Evolutionary conservation across 2,113 vertebrate species (phyloP).

Genomic region (Crotalus helleri): DNA sequence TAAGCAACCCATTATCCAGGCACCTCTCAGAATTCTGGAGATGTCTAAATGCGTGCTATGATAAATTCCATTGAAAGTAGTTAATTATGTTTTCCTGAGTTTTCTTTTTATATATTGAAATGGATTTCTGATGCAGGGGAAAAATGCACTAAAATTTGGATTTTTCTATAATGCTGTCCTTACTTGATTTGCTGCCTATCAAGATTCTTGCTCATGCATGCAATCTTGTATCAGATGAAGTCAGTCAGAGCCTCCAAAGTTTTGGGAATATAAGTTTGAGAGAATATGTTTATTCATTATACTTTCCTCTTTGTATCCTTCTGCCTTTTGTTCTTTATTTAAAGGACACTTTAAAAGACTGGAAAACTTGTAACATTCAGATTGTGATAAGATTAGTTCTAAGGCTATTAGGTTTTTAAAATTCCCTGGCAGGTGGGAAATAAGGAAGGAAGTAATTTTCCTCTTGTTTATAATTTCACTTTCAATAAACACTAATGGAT

Average conservation of each 20-base stretch:
- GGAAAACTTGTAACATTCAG: slow-evolving; percentile 29
- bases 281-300: slow-evolving; percentile 12
- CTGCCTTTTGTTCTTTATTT: slow-evolving; percentile 27
- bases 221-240: slow-evolving; percentile 35
- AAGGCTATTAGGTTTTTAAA: slow-evolving; percentile 1
- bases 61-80: slow-evolving; percentile 43
- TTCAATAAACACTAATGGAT: not conserved
- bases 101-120: slow-evolving; percentile 42
- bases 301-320: not conserved
- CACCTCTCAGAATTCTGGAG: not conserved
- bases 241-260: slow-evolving; percentile 13
- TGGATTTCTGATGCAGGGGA: slow-evolving; percentile 33
- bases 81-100: slow-evolving; percentile 28
- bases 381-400: slow-evolving; percentile 46
- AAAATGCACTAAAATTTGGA: slow-evolving; percentile 28
- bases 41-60: not conserved
- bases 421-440: not conserved
- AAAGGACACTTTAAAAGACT: slow-evolving; percentile 33
- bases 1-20: not conserved
- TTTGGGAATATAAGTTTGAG: not conserved
- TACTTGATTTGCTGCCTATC: slow-evolving; percentile 19
- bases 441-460: slow-evolving; percentile 21
- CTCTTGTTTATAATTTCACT: not conserved
- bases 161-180: slow-evolving; percentile 5
- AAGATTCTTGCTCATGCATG: slow-evolving; percentile 30